These are phyloP conservation scores for Colius striatus DNA, from an alignment of 2,113 vertebrate species.

Conservation along the genomic window DNA sequence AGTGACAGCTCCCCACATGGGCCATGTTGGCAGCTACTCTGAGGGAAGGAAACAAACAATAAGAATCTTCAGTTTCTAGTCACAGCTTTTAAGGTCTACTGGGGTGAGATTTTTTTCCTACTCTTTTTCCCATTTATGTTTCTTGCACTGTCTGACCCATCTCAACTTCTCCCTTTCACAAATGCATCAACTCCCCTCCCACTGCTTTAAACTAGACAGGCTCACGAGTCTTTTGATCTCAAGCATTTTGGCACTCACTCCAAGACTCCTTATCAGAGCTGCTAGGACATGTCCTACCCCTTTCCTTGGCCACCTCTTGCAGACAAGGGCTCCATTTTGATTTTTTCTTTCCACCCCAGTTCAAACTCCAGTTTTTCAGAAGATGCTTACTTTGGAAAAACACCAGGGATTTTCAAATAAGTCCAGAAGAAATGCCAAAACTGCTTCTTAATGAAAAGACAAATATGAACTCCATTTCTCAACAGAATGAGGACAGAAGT, in stretches of 20 bases:
- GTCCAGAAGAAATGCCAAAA: neutral
- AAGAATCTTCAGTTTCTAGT: neutral
- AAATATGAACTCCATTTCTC: neutral
- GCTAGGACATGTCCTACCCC: neutral
- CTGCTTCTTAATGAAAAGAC: neutral
- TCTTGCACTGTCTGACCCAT: neutral
- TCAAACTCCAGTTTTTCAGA: neutral
- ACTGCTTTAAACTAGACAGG: neutral
- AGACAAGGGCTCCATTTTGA: too few species aligned
- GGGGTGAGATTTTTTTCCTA: neutral
- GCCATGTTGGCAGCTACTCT: neutral
- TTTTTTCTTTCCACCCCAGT: accelerated
- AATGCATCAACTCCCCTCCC: too few species aligned
- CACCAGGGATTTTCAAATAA: neutral
- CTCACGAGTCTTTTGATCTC: neutral
- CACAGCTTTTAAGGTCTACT: neutral
- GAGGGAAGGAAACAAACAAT: neutral
- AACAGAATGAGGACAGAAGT: neutral
- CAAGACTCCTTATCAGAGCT: neutral
- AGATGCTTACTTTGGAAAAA: neutral
- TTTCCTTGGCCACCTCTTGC: neutral
- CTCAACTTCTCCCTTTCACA: neutral
- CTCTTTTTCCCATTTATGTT: neutral
- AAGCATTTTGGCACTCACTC: accelerated
- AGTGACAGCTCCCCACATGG: neutral